These are phyloP conservation scores for Chiloscyllium punctatum DNA, from an alignment of 2,797 vertebrate species.

Conservation along the genomic window DNA sequence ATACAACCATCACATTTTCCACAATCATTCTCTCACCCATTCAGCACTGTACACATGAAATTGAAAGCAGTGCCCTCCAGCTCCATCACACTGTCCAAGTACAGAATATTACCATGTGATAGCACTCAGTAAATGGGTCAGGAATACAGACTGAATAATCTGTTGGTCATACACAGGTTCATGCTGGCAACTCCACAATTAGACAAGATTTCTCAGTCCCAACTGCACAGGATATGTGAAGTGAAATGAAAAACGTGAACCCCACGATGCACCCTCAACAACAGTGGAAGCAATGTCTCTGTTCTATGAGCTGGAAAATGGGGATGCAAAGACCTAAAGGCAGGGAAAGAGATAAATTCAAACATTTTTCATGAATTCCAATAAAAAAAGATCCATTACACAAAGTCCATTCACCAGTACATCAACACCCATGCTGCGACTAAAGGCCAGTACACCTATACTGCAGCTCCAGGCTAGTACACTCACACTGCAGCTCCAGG, in stretches of 20 bases:
- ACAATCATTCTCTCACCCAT: too few relatives aligned
- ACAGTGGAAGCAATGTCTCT: neutral
- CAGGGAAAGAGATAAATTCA: neutral
- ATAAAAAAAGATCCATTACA: too few relatives aligned
- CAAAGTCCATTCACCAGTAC: too few relatives aligned
- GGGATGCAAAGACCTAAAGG: neutral
- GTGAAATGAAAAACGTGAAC: neutral
- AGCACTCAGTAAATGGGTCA: neutral
- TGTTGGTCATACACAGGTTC: neutral
- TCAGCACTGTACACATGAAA: too few relatives aligned
- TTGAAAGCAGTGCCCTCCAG: too few relatives aligned
- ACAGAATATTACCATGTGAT: neutral
- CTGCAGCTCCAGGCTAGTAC: neutral
- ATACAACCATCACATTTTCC: too few relatives aligned
- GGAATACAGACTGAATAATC: neutral
- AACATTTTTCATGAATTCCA: neutral
- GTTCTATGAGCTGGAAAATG: neutral
- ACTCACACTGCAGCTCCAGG: too few relatives aligned
- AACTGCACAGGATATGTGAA: neutral
- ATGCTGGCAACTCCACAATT: neutral
- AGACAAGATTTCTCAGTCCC: neutral
- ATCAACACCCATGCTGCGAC: too few relatives aligned
- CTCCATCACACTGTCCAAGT: too few relatives aligned
- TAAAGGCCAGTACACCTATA: too few relatives aligned
- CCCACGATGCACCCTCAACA: neutral